Evolutionary conservation across 2,797 vertebrate species (phyloP), one percentile per base, ranked within the genome.

Genomic region (Anguilla anguilla): DNA sequence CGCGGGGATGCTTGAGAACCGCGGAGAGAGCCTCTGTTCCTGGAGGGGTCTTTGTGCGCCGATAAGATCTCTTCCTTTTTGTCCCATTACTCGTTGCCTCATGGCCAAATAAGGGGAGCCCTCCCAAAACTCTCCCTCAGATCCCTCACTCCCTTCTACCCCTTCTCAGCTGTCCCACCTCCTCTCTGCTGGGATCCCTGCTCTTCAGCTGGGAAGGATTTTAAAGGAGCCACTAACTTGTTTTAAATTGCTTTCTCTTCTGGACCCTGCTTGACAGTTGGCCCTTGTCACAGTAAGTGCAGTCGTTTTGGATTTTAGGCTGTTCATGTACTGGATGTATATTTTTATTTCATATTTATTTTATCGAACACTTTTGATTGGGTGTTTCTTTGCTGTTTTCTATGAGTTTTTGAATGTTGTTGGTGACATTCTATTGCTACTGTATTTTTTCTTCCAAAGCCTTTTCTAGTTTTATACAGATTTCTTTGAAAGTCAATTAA

Each of bases 101-200:
- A 92, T 94, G 89, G 89, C 96, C 96, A 95, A 96, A 96, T 96
- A 96, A 95, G 95, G 96, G 95, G 92, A 92, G 90, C 92, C 92
- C 89, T 91, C 89, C 85, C 64, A 89, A 83, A 91, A 89, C 82
- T 87, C 91, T 88, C 85, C 51, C 59, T 87, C 39, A 72, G 61
- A 59, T 74, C 85, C 59, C 43, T 82, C 67, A 64, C 57, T 55
- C 84, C 25, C 81, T 83, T 77, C 69, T 72, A 25, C 43, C 77
- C 77, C 11, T 22, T 83, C 11, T 84, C 88, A 49, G 88, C 83
- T 88, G 28, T 86, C 11, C 53, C 39, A 10, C 3, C n/a, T 88
- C 53, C 22, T 1, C 9, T 46, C 46, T 35, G 22, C 35, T 87
- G 83, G 83, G 83, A 88, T 74, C 69, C 53, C 22, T 84, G 84